Conservation (phyloP, 2,888 invertebrate genomes). For the Phortica okadai region DNA sequence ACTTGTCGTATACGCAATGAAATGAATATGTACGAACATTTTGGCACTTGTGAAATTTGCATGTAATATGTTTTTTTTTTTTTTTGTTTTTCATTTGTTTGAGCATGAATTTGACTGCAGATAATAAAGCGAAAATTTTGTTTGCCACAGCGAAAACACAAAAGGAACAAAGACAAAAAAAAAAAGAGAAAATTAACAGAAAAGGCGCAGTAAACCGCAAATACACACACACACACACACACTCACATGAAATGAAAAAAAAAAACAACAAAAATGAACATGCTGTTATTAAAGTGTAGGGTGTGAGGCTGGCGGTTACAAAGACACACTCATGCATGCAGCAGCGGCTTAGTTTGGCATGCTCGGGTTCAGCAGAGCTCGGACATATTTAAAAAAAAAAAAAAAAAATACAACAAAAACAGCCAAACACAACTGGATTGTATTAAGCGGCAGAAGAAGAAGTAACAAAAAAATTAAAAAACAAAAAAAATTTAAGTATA, state of each 20-base stretch:
- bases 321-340: not conserved
- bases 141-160: conserved; percentile 20
- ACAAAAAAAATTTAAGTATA: not conserved
- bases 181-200: not conserved
- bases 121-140: conserved; percentile 29
- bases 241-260: conserved; percentile 32
- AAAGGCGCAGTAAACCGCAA: conserved; percentile 16
- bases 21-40: not conserved
- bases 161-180: not conserved
- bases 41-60: not conserved
- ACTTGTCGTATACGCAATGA: not conserved
- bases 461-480: not conserved
- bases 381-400: not conserved
- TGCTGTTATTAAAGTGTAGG: too few species aligned
- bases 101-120: not conserved
- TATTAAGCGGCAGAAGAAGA: conserved; percentile 7
- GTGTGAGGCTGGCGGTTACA: too few species aligned
- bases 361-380: not conserved
- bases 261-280: not conserved
- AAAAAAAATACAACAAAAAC: not conserved
- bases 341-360: not conserved
- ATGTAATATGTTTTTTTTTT: conserved; percentile 14
- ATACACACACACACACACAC: conserved; percentile 26
- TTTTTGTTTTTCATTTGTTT: conserved; percentile 13
- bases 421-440: not conserved